Evolutionary conservation across 2,888 invertebrate genomes (phyloP), one percentile per base, ranked within the genome.

Genomic region (Cephus spinipes): DNA sequence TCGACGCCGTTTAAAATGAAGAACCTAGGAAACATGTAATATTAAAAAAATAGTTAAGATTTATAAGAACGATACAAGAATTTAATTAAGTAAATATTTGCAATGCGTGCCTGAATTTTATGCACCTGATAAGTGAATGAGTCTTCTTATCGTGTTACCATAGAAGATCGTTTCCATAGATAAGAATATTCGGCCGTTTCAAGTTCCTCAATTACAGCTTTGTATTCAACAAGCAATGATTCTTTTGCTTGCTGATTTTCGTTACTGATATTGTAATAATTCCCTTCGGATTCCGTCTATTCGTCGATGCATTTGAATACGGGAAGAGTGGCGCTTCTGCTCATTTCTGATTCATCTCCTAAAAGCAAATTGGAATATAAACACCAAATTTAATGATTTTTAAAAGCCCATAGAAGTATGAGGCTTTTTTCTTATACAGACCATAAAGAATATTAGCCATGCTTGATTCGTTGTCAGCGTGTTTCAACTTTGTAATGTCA

Each of bases 401-500:
- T 69, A 9, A 31, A 76, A 32, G 32, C 40, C 36, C 11, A 73
- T 69, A 12, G 40, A 33, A 69, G 9, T 55, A 55, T 12, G 1
- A 40, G 55, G 55, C 30, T 68, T 73, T 76, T 76, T 76, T 34
- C 76, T 55, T 35, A 73, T 36, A 77, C 77, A 79, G 55, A 84
- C 84, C 77, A 33, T 80, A 81, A 6, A 86, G 77, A 78, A 83
- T 76, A 68, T 84, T 82, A 6, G 80, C 77, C 4, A 90, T 82
- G 31, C 83, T 82, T 34, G 87, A 86, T 73, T 86, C 83, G 36
- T 80, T 81, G 1, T 89, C 83, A 4, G 89, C 85, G 4, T 86
- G 81, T 12, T 81, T 81, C 31, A 90, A 80, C 71, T 80, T 78
- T 36, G 84, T 76, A 23, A 92, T 85, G 30, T 85, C 88, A 74